Evolutionary conservation across 2,797 vertebrate species (phyloP).

Genomic region (Menidia menidia): DNA sequence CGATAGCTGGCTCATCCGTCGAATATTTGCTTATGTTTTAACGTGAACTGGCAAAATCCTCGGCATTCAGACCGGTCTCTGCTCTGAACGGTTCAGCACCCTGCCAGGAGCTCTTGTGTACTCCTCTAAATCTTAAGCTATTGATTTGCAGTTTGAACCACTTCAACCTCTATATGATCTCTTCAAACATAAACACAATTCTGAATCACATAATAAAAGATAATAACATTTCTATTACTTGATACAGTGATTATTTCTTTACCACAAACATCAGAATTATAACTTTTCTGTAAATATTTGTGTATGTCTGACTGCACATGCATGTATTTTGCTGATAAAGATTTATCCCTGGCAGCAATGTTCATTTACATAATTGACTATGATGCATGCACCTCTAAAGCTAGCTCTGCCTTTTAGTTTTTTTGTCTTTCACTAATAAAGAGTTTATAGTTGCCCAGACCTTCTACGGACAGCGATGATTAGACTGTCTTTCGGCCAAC

Average conservation of each 20-base stretch:
- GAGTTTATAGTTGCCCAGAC: slow-evolving; percentile 49
- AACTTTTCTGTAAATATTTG: slow-evolving; percentile 8
- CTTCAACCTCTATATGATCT: slow-evolving; percentile 49
- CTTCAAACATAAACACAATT: slow-evolving; percentile 47
- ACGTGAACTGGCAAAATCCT: slow-evolving; percentile 71
- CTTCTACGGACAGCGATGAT: slow-evolving; percentile 51
- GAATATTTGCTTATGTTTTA: slow-evolving; percentile 77
- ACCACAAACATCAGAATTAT: slow-evolving; percentile 19
- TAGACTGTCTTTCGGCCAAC: slow-evolving; percentile 48
- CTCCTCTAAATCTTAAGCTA: slow-evolving; percentile 55
- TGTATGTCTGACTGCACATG: too few species aligned
- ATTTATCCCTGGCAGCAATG: slow-evolving; percentile 11
- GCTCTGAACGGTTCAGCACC: slow-evolving; percentile 47
- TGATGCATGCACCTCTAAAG: slow-evolving; percentile 27
- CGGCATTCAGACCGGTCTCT: slow-evolving; percentile 43
- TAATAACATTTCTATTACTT: slow-evolving; percentile 23
- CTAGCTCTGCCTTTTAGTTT: slow-evolving; percentile 25
- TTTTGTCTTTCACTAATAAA: slow-evolving; percentile 33
- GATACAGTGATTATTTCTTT: slow-evolving; percentile 19
- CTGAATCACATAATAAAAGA: slow-evolving; percentile 38
- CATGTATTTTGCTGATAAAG: too few species aligned
- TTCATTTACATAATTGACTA: slow-evolving; percentile 39
- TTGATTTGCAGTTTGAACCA: slow-evolving; percentile 57
- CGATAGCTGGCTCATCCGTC: slow-evolving; percentile 70
- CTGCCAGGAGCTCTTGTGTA: slow-evolving; percentile 63